A percentile compares a stretch with the other conserved stretches of the same genome.
Conservation (phyloP, 2,797 vertebrate species). For the Myripristis jacobus region DNA sequence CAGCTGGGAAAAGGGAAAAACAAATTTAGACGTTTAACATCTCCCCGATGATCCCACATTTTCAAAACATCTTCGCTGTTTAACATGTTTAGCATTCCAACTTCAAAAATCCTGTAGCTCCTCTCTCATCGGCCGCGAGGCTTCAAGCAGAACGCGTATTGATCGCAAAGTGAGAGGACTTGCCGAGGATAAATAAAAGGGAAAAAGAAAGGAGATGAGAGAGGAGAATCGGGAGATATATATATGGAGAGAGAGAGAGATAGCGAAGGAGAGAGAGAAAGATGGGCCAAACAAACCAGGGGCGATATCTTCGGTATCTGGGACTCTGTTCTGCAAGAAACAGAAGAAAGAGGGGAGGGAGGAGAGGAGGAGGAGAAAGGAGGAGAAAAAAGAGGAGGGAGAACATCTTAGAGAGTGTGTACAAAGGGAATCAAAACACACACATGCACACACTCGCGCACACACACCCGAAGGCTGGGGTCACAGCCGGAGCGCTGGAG, state of each 20-base stretch:
- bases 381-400: constrained; percentile 63
- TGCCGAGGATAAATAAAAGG: constrained; percentile 73
- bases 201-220: constrained; percentile 74
- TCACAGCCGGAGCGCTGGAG: constrained; percentile 76
- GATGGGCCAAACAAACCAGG: constrained; percentile 79
- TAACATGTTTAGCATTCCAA: constrained; percentile 80
- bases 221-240: constrained; percentile 62
- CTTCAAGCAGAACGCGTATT: constrained; percentile 75
- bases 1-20: constrained; percentile 75
- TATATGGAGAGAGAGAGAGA: constrained; percentile 10
- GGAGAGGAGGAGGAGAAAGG: constrained; percentile 50
- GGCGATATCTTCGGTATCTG: constrained; percentile 78
- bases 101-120: constrained; percentile 76
- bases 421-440: constrained; percentile 80
- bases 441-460: no score
- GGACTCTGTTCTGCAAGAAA: constrained; percentile 74
- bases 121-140: constrained; percentile 69
- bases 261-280: constrained; percentile 58
- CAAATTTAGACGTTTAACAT: constrained; percentile 81
- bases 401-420: constrained; percentile 78
- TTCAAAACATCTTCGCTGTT: constrained; percentile 79
- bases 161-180: constrained; percentile 77
- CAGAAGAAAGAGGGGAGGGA: constrained; percentile 46
- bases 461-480: constrained; percentile 78
- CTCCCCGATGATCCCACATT: constrained; percentile 73